phyloP scores from a whole-genome alignment of 2,113 vertebrate genomes.

The Hippocampus abdominalis region DNA sequence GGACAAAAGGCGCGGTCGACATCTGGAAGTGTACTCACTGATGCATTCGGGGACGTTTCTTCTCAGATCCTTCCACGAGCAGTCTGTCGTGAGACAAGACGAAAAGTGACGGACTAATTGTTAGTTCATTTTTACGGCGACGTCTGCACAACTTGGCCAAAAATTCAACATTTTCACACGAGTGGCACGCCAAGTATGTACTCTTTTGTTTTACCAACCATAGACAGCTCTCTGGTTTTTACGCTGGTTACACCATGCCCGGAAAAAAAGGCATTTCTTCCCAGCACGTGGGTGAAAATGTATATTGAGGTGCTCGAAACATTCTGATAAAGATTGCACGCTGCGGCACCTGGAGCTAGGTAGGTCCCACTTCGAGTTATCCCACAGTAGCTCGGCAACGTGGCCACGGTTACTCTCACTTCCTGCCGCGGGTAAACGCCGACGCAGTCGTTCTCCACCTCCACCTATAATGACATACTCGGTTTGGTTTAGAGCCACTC shows the following conservation, averaged over 20 bases:
- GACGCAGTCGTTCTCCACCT: conserved; percentile 78
- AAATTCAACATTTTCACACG: no score
- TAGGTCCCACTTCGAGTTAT: conserved; percentile 67
- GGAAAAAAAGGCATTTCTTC: no score
- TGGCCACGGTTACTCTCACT: conserved; percentile 77
- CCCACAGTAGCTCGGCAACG: conserved; percentile 80
- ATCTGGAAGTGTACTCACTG: conserved; percentile 67
- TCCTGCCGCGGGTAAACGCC: conserved; percentile 71
- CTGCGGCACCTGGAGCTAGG: conserved; percentile 72
- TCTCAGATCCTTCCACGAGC: conserved; percentile 74
- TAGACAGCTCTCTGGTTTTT: not conserved
- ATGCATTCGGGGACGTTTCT: conserved; percentile 78
- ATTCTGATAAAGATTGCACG: conserved; percentile 5
- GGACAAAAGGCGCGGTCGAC: not conserved
- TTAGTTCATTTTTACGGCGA: no score
- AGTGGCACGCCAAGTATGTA: no score
- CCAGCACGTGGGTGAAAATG: no score
- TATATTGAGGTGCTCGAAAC: no score
- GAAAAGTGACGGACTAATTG: no score
- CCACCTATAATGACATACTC: conserved; percentile 66
- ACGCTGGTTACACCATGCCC: no score
- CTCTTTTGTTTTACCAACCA: not conserved
- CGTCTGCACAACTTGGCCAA: no score
- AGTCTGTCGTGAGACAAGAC: conserved; percentile 69
- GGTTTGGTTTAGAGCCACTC: not conserved